These are phyloP conservation scores for Istiophorus platypterus DNA, from an alignment of 2,113 vertebrate species.

Conservation along the genomic window DNA sequence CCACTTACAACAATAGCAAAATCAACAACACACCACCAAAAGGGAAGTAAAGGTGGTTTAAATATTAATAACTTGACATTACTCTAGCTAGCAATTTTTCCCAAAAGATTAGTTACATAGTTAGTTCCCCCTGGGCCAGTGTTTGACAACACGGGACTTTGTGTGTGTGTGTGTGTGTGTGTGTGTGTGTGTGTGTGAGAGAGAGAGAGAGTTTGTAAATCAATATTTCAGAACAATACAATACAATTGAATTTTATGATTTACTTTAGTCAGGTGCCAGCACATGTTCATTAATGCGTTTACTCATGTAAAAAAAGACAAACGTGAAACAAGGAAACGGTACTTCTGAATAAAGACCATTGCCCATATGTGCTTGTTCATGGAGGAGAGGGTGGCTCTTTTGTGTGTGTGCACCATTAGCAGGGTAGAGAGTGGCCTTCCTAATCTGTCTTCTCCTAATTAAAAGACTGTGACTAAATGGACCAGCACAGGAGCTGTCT, in stretches of 20 bases:
- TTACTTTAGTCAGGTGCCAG: slow-evolving; percentile 14
- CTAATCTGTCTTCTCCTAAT: slow-evolving; percentile 75
- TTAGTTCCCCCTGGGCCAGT: not conserved
- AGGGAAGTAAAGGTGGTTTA: not conserved
- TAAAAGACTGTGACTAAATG: slow-evolving; percentile 80
- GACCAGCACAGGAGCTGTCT: slow-evolving; percentile 63
- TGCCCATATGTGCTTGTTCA: not conserved
- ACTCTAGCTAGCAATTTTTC: slow-evolving; percentile 9
- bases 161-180: not conserved
- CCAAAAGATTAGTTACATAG: not conserved
- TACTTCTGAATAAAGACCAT: slow-evolving; percentile 45
- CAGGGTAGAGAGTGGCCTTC: slow-evolving; percentile 56
- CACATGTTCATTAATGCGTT: slow-evolving; percentile 12
- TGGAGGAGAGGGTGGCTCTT: too few relatives aligned
- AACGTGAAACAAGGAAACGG: slow-evolving; percentile 8
- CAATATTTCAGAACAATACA: slow-evolving; percentile 35
- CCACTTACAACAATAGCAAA: not conserved
- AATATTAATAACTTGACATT: slow-evolving; percentile 23
- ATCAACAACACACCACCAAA: not conserved
- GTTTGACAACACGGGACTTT: slow-evolving; percentile 31
- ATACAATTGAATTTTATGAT: not conserved
- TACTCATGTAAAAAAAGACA: slow-evolving; percentile 20
- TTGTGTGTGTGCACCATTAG: slow-evolving; percentile 47
- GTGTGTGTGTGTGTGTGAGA: too few relatives aligned
- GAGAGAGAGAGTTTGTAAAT: not conserved